Evolutionary conservation across 2,888 invertebrate genomes (phyloP).

Genomic region (Aspidapion aeneum): DNA sequence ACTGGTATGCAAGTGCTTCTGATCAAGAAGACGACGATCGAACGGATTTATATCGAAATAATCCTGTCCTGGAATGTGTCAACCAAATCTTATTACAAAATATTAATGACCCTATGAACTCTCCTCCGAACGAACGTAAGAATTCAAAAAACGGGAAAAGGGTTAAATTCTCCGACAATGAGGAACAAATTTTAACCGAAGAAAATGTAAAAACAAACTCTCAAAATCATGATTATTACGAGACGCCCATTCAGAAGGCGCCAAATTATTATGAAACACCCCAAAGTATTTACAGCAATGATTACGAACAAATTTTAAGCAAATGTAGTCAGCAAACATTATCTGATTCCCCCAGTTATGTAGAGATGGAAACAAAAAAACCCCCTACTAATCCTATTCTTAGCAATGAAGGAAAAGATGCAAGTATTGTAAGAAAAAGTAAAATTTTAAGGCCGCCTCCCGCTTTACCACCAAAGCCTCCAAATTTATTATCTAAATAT

Average conservation of each 20-base stretch:
- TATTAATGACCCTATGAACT: slow-evolving; percentile 50
- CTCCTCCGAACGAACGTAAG: slow-evolving; percentile 47
- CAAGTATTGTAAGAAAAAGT: slow-evolving; percentile 39
- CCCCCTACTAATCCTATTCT: slow-evolving; percentile 35
- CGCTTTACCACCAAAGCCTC: slow-evolving; percentile 76
- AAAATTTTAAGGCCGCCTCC: slow-evolving; percentile 67
- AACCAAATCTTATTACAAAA: slow-evolving; percentile 81
- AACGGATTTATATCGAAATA: slow-evolving; percentile 69
- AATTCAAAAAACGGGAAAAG: slow-evolving; percentile 38
- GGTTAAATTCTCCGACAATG: slow-evolving; percentile 47
- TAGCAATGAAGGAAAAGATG: slow-evolving; percentile 41
- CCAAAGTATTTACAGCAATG: slow-evolving; percentile 71
- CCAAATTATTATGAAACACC: slow-evolving; percentile 61
- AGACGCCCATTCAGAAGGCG: slow-evolving; percentile 46
- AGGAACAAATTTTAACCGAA: slow-evolving; percentile 28
- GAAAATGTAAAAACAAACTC: slow-evolving; percentile 29
- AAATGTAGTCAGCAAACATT: slow-evolving; percentile 44
- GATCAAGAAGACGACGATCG: slow-evolving; percentile 71
- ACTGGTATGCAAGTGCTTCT: slow-evolving; percentile 78
- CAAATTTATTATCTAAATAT: slow-evolving; percentile 66
- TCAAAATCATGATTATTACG: slow-evolving; percentile 42
- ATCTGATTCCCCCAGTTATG: slow-evolving; percentile 47
- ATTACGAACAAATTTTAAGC: slow-evolving; percentile 67
- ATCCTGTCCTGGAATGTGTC: slow-evolving; percentile 82
- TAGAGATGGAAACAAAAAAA: slow-evolving; percentile 54